Base-by-base conservation (phyloP, 2,113 vertebrate species). In the Trinectes maculatus region DNA sequence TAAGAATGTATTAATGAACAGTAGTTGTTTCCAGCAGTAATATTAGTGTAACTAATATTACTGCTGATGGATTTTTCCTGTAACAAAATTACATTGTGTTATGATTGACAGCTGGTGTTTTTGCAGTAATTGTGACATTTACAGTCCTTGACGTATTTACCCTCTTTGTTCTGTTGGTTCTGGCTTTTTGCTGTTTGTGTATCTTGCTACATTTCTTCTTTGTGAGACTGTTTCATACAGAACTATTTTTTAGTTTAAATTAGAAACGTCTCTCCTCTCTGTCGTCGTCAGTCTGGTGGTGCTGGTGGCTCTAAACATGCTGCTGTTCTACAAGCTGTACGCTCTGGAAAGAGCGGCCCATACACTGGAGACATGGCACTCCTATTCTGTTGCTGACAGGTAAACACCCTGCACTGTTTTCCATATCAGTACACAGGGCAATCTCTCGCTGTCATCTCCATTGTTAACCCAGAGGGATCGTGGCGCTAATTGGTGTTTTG, bases 311-410 rank as follows among this genome's bases (percentile, higher is more conserved):
- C 91, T 97, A 83, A 97, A 97, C 22, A 90, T 94, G 86, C 92
- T 97, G 88, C 93, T 97, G 51, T 96, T 96, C 80, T 96, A 96
- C 85, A 95, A 96, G 65, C 93, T 97, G 55, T 97, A 96, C 90
- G 90, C 94, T 69, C 90, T 96, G 89, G 96, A 97, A 78, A 89
- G 93, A 66, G 95, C 94, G 0, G 95, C 95, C 16, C 94, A 95
- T 28, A 95, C 94, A 21, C 94, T 96, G 46, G 94, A 97, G 89
- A 94, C 95, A 1, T 96, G 95, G 95, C 94, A 95, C 88, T 94
- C 92, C 9, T 94, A 94, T 71, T 93, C 94, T 8, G 89, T 95
- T 34, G 85, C 94, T 46, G 94, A 95, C 87, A 95, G 94, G 95
- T 96, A 78, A 89, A 74, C 43, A 29, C 28, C 4, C n/a, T 1